Base-by-base conservation (phyloP, 1,140 invertebrate genomes). In the Phymastichus coffea region DNA sequence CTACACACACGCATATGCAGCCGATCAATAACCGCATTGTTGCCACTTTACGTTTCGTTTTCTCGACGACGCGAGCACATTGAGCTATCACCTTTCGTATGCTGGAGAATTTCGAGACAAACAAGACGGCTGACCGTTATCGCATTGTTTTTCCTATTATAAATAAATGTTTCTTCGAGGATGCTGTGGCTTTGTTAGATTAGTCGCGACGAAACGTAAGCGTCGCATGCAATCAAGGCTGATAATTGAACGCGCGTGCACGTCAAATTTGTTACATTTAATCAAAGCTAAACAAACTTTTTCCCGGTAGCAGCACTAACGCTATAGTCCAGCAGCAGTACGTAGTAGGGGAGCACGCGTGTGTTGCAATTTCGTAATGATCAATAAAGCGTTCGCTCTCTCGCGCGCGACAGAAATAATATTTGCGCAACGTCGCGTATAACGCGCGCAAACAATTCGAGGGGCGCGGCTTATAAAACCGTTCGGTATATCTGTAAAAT, bases 301-400 rank as follows among this genome's bases (percentile, higher is more conserved):
- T 30, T 2, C n/a, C 2, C 4, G 20, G n/a, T 35, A 49, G 33
- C 33, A 3, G 26, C 23, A n/a, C n/a, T n/a, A n/a, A n/a, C n/a
- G n/a, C n/a, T n/a, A n/a, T n/a, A n/a, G n/a, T n/a, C n/a, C n/a
- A n/a, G n/a, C n/a, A n/a, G n/a, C n/a, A n/a, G n/a, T n/a, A n/a
- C n/a, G n/a, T n/a, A n/a, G n/a, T n/a, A n/a, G n/a, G n/a, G n/a
- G n/a, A n/a, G n/a, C n/a, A n/a, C n/a, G n/a, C n/a, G n/a, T n/a
- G n/a, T n/a, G n/a, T n/a, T 23, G 54, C 22, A 33, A 56, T 47
- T 56, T 20, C 54, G 33, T 47, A 47, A 47, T 38, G 55, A 57
- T 57, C 55, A 57, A 57, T 57, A 57, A 57, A 19, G 33, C 28
- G 47, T 47, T 46, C 47, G 25, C 47, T 47, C n/a, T n/a, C n/a